Conservation (phyloP, 1,140 invertebrate species). For the Drosophila dunni region DNA sequence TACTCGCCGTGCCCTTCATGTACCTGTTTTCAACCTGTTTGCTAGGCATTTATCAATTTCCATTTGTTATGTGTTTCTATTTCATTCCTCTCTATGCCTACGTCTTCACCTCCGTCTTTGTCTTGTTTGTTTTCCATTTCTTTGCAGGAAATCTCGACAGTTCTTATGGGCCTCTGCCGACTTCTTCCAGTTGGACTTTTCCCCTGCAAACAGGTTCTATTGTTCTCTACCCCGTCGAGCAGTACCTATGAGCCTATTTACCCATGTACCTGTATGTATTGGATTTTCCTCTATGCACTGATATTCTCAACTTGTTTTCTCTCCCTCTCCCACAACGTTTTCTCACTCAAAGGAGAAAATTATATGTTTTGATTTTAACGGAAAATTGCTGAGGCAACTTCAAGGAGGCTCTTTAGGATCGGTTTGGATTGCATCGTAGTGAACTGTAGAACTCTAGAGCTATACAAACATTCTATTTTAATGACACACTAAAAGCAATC, state of each 20-base stretch:
- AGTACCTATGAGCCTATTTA: neutral
- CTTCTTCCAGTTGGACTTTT: constrained; percentile 75
- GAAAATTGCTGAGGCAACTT: constrained; percentile 64
- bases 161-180: constrained; percentile 53
- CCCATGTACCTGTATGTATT: constrained; percentile 61
- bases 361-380: constrained; percentile 82
- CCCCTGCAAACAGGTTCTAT: constrained; percentile 71
- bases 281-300: constrained; percentile 67
- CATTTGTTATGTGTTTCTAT: constrained; percentile 30
- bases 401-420: constrained; percentile 3
- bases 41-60: constrained; percentile 75
- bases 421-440: constrained; percentile 12
- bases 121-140: constrained; percentile 75
- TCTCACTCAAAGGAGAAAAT: constrained; percentile 52
- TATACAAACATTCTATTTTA: constrained; percentile 72
- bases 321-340: constrained; percentile 6
- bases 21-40: constrained; percentile 81
- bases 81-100: constrained; percentile 2
- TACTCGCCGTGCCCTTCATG: constrained; percentile 39
- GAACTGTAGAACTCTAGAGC: constrained; percentile 33
- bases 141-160: constrained; percentile 73
- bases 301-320: constrained; percentile 50
- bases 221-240: constrained; percentile 34
- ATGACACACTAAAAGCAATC: constrained; percentile 75
- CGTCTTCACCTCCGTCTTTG: constrained; percentile 11